Conservation (phyloP, 2,888 invertebrate genomes). For the Mimas tiliae region DNA sequence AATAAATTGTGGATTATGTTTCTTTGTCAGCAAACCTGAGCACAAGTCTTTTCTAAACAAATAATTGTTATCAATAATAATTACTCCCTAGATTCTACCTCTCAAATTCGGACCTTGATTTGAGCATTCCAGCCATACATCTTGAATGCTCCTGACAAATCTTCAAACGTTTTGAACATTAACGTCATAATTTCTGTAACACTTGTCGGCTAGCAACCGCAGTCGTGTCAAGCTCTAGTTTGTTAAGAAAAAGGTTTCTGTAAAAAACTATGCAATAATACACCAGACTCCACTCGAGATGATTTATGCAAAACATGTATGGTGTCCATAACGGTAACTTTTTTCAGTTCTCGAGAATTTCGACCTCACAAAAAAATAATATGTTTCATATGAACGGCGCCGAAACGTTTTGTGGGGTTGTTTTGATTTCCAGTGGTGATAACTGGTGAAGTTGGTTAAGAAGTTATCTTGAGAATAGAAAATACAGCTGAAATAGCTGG, state of each 20-base stretch:
- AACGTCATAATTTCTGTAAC: background rate
- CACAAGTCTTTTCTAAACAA: too few relatives aligned
- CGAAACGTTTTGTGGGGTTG: slow-evolving; percentile 39
- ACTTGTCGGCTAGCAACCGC: slow-evolving; percentile 4
- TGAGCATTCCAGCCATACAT: too few relatives aligned
- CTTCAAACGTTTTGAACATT: background rate
- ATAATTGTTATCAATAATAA: too few relatives aligned
- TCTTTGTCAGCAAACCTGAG: too few relatives aligned
- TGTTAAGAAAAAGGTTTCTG: slow-evolving; percentile 1
- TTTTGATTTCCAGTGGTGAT: slow-evolving; percentile 45
- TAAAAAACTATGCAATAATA: slow-evolving; percentile 48
- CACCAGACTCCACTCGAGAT: slow-evolving; percentile 63
- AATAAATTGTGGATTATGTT: too few relatives aligned
- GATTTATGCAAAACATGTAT: slow-evolving; percentile 75
- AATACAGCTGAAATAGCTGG: too few relatives aligned
- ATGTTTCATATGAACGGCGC: slow-evolving; percentile 44
- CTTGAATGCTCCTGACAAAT: too few relatives aligned
- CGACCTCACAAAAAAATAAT: slow-evolving; percentile 44
- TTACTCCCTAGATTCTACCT: too few relatives aligned
- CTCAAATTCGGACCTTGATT: too few relatives aligned
- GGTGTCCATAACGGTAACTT: slow-evolving; percentile 71
- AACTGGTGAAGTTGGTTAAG: slow-evolving; percentile 29
- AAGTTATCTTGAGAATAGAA: background rate
- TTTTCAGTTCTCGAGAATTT: slow-evolving; percentile 53
- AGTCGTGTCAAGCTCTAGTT: background rate